These are phyloP conservation scores for Thalassarche chlororhynchos DNA, from an alignment of 2,113 vertebrate species.

Conservation along the genomic window DNA sequence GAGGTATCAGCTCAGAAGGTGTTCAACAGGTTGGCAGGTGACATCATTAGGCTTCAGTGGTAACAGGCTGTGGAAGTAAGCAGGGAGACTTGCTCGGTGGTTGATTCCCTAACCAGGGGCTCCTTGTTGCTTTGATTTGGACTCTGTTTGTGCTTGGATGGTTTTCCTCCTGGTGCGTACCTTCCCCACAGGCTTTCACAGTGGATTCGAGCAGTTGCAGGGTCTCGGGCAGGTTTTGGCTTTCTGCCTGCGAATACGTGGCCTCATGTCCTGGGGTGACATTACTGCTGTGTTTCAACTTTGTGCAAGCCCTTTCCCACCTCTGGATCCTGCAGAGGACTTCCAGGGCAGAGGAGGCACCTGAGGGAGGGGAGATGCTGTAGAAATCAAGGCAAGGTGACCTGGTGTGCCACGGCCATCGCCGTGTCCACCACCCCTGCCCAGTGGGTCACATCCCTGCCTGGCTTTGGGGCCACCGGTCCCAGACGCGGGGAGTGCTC, in stretches of 20 bases:
- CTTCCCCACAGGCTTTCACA: background rate
- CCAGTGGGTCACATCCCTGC: background rate
- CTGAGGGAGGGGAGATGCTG: background rate
- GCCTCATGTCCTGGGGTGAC: background rate
- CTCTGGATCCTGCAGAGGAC: background rate
- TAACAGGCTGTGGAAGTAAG: background rate
- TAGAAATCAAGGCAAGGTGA: background rate
- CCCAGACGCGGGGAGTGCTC: background rate
- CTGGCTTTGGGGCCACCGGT: background rate
- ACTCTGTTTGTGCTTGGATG: background rate
- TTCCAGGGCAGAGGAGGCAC: background rate
- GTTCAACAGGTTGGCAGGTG: background rate
- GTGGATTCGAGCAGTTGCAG: fast-evolving
- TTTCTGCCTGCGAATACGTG: background rate
- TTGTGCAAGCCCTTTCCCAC: background rate
- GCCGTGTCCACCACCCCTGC: background rate
- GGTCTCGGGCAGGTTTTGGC: background rate
- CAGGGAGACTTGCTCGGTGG: background rate
- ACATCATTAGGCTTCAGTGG: background rate
- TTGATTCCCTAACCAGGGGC: background rate
- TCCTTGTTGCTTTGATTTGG: background rate
- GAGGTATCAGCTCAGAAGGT: background rate
- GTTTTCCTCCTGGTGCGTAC: background rate
- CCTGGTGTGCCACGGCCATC: fast-evolving
- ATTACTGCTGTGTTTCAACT: fast-evolving